Conservation (phyloP, 1,140 invertebrate species). For the Leguminivora glycinivorella region DNA sequence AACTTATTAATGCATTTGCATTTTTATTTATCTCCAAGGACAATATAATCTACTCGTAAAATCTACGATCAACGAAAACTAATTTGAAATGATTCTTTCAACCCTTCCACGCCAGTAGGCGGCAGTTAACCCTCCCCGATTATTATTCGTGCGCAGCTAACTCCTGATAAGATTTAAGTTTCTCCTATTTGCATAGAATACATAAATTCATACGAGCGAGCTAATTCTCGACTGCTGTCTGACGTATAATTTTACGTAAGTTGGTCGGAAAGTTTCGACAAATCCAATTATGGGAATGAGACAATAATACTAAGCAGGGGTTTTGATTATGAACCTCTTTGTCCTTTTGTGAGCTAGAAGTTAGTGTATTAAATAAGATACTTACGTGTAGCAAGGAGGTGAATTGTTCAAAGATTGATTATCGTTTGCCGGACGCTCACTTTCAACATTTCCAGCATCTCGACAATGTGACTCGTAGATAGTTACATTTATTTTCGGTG, state of each 20-base stretch:
- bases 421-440: no score
- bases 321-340: conserved; percentile 8
- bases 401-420: no score
- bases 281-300: conserved; percentile 21
- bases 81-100: conserved; percentile 29
- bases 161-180: conserved; percentile 44
- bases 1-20: no score
- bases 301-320: conserved; percentile 12
- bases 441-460: no score
- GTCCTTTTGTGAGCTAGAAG: not conserved
- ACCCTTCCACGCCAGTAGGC: conserved; percentile 16
- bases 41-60: not conserved
- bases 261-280: conserved; percentile 13
- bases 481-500: no score
- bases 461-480: no score
- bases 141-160: conserved; percentile 38
- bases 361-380: not conserved
- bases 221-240: conserved; percentile 32
- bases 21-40: no score
- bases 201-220: conserved; percentile 37
- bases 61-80: not conserved
- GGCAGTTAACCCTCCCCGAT: no score
- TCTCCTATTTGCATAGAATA: conserved; percentile 43
- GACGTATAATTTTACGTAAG: conserved; percentile 28
- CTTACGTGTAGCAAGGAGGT: not conserved